These are phyloP conservation scores for Oreohelix idahoensis DNA, from an alignment of 1,140 invertebrate species.

Conservation along the genomic window DNA sequence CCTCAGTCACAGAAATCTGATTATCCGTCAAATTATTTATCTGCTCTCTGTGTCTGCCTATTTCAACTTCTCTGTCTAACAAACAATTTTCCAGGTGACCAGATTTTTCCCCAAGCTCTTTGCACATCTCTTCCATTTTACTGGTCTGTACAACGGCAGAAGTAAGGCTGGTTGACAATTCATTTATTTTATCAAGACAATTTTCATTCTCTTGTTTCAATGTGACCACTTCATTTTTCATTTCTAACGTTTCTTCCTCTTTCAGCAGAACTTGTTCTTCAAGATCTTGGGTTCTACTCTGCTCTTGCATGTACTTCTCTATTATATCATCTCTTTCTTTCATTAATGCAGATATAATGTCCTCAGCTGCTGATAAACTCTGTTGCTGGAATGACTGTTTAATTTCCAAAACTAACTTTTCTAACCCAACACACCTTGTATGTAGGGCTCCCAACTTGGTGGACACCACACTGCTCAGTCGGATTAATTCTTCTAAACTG, in stretches of 20 bases:
- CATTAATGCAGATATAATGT: slow-evolving; percentile 17
- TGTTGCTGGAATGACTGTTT: neutral
- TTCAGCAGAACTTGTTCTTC: neutral
- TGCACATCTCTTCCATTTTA: neutral
- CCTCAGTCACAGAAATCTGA: slow-evolving; percentile 71
- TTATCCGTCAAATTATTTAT: slow-evolving; percentile 46
- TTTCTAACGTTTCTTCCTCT: neutral
- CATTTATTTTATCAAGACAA: neutral
- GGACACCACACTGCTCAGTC: too few relatives aligned
- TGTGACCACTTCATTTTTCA: slow-evolving; percentile 1
- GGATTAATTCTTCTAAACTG: neutral
- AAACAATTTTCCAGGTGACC: neutral
- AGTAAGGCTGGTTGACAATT: neutral
- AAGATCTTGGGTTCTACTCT: neutral
- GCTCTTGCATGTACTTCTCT: neutral
- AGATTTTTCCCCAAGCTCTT: neutral
- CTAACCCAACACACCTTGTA: neutral
- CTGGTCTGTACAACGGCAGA: neutral
- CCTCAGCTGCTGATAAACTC: neutral
- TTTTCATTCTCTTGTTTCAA: neutral
- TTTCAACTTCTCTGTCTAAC: slow-evolving; percentile 27
- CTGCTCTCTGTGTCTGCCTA: slow-evolving; percentile 2
- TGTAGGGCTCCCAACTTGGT: neutral
- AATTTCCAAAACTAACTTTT: neutral
- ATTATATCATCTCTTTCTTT: neutral